Evolutionary conservation across 2,888 invertebrate species (phyloP).

Genomic region (Spodoptera picta): DNA sequence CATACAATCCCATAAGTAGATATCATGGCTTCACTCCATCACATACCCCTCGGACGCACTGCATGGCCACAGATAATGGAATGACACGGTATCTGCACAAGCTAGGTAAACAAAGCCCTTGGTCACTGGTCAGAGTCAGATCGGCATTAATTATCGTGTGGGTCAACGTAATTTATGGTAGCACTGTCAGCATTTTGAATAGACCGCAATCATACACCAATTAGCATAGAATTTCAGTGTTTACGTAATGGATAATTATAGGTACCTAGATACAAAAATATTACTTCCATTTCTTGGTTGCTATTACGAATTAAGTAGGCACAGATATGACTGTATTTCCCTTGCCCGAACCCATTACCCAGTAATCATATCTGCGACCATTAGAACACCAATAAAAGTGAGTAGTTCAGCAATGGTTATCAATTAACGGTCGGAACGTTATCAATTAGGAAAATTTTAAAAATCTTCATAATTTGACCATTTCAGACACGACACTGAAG

Average conservation of each 20-base stretch:
- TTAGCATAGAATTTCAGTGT: background rate
- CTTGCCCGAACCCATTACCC: too few relatives aligned
- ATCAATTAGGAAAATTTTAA: background rate
- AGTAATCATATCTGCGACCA: too few relatives aligned
- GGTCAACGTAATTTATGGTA: slow-evolving; percentile 22
- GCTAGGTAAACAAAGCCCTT: slow-evolving; percentile 53
- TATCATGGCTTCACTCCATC: slow-evolving; percentile 6
- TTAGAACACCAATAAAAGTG: too few relatives aligned
- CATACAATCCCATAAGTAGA: too few relatives aligned
- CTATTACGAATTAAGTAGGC: too few relatives aligned
- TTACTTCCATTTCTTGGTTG: too few relatives aligned
- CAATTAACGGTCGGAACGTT: too few relatives aligned
- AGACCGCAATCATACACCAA: background rate
- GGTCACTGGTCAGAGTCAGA: slow-evolving; percentile 40
- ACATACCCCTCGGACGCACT: slow-evolving; percentile 52
- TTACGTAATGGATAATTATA: too few relatives aligned
- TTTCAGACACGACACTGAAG: slow-evolving; percentile 10
- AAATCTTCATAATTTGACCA: background rate
- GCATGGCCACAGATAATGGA: slow-evolving; percentile 59
- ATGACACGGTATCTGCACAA: slow-evolving; percentile 57
- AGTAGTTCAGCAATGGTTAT: background rate
- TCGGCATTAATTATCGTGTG: slow-evolving; percentile 39
- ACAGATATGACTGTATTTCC: too few relatives aligned
- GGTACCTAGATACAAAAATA: too few relatives aligned
- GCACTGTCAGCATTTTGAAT: background rate